These are phyloP conservation scores for Catagonus wagneri DNA, from an alignment of 2,113 vertebrate species.

Conservation along the genomic window DNA sequence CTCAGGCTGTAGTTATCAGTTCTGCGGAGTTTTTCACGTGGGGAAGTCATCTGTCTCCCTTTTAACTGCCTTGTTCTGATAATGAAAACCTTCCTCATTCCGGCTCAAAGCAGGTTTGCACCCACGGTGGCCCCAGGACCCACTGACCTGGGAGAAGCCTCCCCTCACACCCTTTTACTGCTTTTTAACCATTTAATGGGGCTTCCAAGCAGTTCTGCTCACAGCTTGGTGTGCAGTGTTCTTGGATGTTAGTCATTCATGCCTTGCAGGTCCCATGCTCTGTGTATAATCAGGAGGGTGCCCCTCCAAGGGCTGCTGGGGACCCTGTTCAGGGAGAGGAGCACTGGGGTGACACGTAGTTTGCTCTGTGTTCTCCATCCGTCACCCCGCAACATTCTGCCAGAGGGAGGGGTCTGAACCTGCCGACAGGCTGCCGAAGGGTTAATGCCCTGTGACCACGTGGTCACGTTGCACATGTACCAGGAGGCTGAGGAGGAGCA, in stretches of 20 bases:
- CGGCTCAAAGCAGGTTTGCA: background rate
- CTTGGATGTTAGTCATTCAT: background rate
- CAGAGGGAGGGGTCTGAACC: too few relatives aligned
- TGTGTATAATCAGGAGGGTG: background rate
- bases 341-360: background rate
- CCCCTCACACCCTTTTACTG: background rate
- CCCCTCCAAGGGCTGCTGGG: too few relatives aligned
- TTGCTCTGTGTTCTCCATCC: too few relatives aligned
- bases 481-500: background rate
- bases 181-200: background rate
- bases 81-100: background rate
- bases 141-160: too few relatives aligned
- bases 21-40: background rate
- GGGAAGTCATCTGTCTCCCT: background rate
- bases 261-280: background rate
- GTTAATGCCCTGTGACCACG: too few relatives aligned
- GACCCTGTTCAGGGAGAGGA: too few relatives aligned
- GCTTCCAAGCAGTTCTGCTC: background rate
- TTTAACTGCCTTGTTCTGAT: background rate
- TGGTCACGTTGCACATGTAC: too few relatives aligned
- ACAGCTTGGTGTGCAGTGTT: background rate
- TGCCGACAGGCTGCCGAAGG: background rate
- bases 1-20: background rate
- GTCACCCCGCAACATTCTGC: fast-evolving
- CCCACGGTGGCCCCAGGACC: too few relatives aligned